Percentiles rank a stretch among this genome's conserved stretches.
phyloP scores from a whole-genome alignment of 2,113 vertebrate species.

The Circaetus gallicus region DNA sequence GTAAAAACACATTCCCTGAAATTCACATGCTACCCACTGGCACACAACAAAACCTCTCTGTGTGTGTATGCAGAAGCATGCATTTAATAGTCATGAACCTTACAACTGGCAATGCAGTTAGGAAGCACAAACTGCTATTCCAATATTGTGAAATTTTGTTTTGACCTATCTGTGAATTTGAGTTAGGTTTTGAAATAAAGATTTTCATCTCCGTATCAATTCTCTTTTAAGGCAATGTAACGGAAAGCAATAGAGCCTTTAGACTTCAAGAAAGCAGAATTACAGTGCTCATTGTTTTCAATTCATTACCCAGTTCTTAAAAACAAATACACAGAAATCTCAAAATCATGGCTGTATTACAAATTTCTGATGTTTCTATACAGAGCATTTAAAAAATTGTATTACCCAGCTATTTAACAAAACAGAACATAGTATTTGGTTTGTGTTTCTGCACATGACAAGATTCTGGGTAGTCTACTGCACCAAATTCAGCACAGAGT shows the following conservation, averaged over 20 bases:
- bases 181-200: neutral
- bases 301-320: neutral
- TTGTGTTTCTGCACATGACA: slow-evolving; percentile 64
- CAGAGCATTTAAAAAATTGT: neutral
- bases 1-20: neutral
- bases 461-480: neutral
- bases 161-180: neutral
- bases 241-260: neutral
- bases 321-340: neutral
- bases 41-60: neutral
- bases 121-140: neutral
- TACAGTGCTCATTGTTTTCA: neutral
- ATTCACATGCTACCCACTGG: neutral
- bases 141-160: neutral
- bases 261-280: neutral
- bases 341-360: neutral
- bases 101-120: neutral
- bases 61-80: rapidly evolving
- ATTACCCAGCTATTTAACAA: neutral
- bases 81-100: neutral
- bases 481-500: neutral
- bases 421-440: neutral
- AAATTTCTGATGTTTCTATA: neutral
- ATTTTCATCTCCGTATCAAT: neutral
- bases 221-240: neutral